Percentiles rank a stretch among this genome's conserved stretches.
Evolutionary conservation across 37 sponge, comb jelly and placozoan genomes (phyloP).

Genomic region (Aphrocallistes beatrix): DNA sequence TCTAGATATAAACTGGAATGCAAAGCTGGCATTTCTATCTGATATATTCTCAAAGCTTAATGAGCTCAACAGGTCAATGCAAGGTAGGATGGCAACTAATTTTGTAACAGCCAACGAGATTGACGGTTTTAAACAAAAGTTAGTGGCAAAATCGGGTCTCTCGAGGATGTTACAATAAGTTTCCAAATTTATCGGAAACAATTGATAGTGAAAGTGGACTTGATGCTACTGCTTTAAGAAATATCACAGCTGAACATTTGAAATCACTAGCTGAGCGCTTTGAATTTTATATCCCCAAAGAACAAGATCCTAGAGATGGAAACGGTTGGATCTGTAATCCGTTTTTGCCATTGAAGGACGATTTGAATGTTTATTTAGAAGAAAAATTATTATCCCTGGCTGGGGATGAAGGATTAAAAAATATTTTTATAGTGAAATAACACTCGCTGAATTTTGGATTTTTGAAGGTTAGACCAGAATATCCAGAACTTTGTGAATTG

Average conservation of each 20-base stretch:
- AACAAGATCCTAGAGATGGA: neutral
- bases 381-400: neutral
- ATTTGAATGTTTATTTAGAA: neutral
- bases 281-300: neutral
- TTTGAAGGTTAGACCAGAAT: neutral
- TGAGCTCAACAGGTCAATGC: neutral
- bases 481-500: neutral
- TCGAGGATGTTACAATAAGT: too few species aligned
- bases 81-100: neutral
- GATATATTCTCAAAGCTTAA: neutral
- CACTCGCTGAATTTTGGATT: neutral
- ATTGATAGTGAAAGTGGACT: neutral
- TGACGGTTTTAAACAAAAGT: neutral
- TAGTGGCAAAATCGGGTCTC: too few species aligned
- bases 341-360: neutral
- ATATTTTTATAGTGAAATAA: neutral
- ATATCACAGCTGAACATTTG: neutral
- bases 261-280: neutral
- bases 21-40: neutral
- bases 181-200: neutral
- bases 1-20: neutral
- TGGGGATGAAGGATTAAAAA: neutral
- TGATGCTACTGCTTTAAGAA: neutral
- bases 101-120: neutral
- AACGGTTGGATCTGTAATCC: neutral